Evolutionary conservation across 2,888 invertebrate genomes (phyloP), one percentile per base, ranked within the genome.

Genomic region (Aplocera efformata): DNA sequence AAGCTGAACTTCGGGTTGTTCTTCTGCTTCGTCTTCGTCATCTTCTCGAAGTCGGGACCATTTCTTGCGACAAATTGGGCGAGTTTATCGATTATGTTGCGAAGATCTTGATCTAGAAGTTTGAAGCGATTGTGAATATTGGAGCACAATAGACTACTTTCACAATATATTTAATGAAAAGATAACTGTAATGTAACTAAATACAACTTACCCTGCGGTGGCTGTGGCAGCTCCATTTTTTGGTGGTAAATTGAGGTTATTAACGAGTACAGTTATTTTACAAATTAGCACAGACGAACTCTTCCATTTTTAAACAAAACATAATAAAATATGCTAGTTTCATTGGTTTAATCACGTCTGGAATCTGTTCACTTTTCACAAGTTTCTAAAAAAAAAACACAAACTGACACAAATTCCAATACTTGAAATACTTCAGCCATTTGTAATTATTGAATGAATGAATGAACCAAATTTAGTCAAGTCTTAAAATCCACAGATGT

Each of bases 41-140:
- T 98, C 86, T 96, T 94, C 89, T 99, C 99, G 86, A 98, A 98
- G 78, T 98, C 98, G n/a, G 97, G 98, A 36, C 99, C 99, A 94
- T 98, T 99, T 84, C 98, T 90, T 44, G 99, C 99, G 56, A 99
- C 99, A 91, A 99, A 99, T 83, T 98, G 97, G 7, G 99, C 99
- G 64, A 99, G 90, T 90, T 98, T 98, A 90, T 99, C 99, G 69
- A 99, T 99, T 71, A 98, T 98, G 89, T 97, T 98, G 72, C 96
- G 93, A 68, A 98, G 92, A 77, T 98, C 98, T 69, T 94, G 94
- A 91, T 98, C 98, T 94, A 76, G 53, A 89, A 83, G 42, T 47
- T 42, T 13, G 44, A 28, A 10, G 21, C 10, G 7, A 27, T 32
- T 26, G 17, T 25, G 24, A 25, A 31, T 13, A 7, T 10, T 8